Conservation (phyloP, 1,140 invertebrate genomes). For the Macrotrachela quadricornifera region DNA sequence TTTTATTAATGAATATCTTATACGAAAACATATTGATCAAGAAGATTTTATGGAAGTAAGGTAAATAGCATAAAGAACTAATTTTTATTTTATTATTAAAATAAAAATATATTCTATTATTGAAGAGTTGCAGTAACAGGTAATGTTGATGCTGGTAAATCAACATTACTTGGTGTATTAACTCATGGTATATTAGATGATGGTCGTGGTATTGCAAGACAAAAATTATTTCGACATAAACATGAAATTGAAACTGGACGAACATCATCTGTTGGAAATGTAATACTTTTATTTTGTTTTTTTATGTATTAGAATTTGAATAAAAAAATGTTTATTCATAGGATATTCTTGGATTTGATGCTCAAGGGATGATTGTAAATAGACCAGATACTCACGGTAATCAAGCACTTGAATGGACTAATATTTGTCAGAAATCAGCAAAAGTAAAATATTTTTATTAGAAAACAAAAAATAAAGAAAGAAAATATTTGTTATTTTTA, state of each 20-base stretch:
- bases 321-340: no score
- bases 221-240: slow-evolving; percentile 87
- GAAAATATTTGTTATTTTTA: no score
- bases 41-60: slow-evolving; percentile 86
- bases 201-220: slow-evolving; percentile 62
- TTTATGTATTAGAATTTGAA: no score
- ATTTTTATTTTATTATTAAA: no score
- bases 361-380: slow-evolving; percentile 66
- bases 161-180: slow-evolving; percentile 79
- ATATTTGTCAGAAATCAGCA: slow-evolving; percentile 88
- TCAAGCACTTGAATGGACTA: slow-evolving; percentile 75
- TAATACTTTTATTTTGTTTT: no score
- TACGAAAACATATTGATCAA: slow-evolving; percentile 50
- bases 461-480: no score
- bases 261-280: slow-evolving; percentile 92
- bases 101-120: no score
- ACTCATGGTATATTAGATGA: slow-evolving; percentile 95
- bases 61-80: no score
- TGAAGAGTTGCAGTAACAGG: slow-evolving; percentile 94
- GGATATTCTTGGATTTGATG: slow-evolving; percentile 89
- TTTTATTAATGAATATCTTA: no score
- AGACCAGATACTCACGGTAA: slow-evolving; percentile 67
- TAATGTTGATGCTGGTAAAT: slow-evolving; percentile 97
- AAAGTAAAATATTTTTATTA: no score
- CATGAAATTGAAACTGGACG: slow-evolving; percentile 94